Conservation (phyloP, 2,113 vertebrate species). For the Panthera leo region DNA sequence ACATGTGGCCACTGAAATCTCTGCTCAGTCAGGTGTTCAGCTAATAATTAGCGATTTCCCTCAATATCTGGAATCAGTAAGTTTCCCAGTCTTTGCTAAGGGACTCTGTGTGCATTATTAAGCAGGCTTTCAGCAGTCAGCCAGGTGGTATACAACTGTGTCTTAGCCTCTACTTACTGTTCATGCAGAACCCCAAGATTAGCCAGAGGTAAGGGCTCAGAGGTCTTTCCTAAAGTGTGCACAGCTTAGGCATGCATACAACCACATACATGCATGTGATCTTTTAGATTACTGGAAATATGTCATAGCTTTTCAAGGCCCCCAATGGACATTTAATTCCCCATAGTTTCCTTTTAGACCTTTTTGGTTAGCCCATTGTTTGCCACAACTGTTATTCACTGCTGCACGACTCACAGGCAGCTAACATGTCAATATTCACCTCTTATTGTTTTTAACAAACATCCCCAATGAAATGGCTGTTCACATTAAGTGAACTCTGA, state of each 20-base stretch:
- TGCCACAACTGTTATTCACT: neutral
- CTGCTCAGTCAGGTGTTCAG: neutral
- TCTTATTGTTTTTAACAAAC: conserved; percentile 28
- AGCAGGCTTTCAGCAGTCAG: neutral
- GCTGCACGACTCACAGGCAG: neutral
- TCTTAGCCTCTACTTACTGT: neutral
- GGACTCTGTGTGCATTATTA: neutral
- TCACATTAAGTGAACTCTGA: neutral
- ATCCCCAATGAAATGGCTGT: neutral
- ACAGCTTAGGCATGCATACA: neutral
- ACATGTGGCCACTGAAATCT: neutral
- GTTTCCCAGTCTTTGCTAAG: neutral
- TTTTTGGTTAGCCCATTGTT: neutral
- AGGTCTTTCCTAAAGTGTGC: neutral
- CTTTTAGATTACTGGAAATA: neutral
- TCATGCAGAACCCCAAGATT: neutral
- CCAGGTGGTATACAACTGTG: neutral
- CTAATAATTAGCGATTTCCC: neutral
- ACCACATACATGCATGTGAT: neutral
- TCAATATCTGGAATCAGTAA: neutral
- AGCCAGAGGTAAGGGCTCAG: neutral
- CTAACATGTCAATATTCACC: neutral
- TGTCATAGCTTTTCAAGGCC: neutral
- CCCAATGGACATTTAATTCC: neutral
- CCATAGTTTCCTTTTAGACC: neutral